Base-by-base conservation (phyloP, 2,888 invertebrate species). In the Augochlorella aurata region DNA sequence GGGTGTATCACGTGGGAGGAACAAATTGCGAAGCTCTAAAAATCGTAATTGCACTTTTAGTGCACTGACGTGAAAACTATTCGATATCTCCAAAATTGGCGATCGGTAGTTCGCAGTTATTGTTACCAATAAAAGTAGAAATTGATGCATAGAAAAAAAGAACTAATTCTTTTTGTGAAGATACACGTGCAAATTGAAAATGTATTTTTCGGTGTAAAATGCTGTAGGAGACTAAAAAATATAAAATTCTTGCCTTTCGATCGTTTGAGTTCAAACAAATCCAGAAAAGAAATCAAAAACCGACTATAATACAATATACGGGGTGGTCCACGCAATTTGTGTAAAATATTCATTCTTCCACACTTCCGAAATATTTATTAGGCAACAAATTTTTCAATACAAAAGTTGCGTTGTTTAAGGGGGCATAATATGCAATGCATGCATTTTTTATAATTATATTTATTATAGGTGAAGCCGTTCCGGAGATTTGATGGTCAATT, bases 31-130 rank as follows among this genome's bases (percentile, higher is more conserved):
- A 75, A 74, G 75, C 83, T 83, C 77, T 74, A 82, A 88, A 84
- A 88, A 85, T 87, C 78, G 82, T 85, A 84, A 88, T 82, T 84
- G 76, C 82, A 80, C 82, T 81, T 79, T 82, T 70, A 54, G 75
- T 66, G 45, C 77, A 77, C 50, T 74, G 72, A 77, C 79, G 80
- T 63, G 77, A 76, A 79, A 84, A 87, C 78, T 79, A 67, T 74
- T 84, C 78, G 76, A 85, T 85, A 81, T 74, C 78, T 69, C 74
- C 78, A 63, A 80, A 76, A 82, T 82, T 82, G 85, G 76, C 38
- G 78, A 72, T 73, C 79, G 44, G 52, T 70, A 47, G 74, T 70
- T 79, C 58, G 45, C 14, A 18, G 69, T 61, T 52, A 47, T 52
- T 63, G 67, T 49, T 49, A 21, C 38, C 65, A 73, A 44, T 54